Evolutionary conservation across 2,113 vertebrate genomes (phyloP).

Genomic region (Tupaia chinensis): DNA sequence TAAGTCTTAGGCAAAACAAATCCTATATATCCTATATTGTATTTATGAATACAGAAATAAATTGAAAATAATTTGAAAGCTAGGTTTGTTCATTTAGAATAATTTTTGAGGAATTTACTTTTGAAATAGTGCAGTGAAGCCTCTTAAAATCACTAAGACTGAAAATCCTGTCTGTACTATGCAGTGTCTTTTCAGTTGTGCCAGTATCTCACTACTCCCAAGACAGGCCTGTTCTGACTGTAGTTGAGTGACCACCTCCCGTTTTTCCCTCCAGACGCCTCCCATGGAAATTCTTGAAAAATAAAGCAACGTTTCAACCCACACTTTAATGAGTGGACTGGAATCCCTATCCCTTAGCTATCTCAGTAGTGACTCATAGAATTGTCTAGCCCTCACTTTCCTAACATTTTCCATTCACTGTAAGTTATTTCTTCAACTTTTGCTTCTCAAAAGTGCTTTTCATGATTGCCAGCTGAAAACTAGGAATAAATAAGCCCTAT

Average conservation of each 20-base stretch:
- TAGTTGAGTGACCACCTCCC: slow-evolving; percentile 72
- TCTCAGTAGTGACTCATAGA: slow-evolving; percentile 86
- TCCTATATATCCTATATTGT: background rate
- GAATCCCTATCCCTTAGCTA: slow-evolving; percentile 86
- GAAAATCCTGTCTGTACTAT: slow-evolving; percentile 32
- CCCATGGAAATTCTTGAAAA: slow-evolving; percentile 86
- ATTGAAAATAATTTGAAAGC: slow-evolving; percentile 36
- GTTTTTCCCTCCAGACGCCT: slow-evolving; percentile 81
- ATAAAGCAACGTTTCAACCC: slow-evolving; percentile 87
- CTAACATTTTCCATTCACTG: slow-evolving; percentile 83
- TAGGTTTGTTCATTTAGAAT: background rate
- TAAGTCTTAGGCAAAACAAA: slow-evolving; percentile 48
- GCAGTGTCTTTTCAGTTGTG: background rate
- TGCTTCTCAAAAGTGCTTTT: slow-evolving; percentile 71
- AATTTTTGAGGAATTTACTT: slow-evolving; percentile 35
- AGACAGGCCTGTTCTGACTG: slow-evolving; percentile 64
- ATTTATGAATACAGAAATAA: slow-evolving; percentile 41
- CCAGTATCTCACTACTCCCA: slow-evolving; percentile 65
- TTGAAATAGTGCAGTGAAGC: background rate
- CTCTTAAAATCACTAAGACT: slow-evolving; percentile 40
- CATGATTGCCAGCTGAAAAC: slow-evolving; percentile 64
- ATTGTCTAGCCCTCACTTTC: slow-evolving; percentile 83
- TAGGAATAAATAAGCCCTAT: slow-evolving; percentile 67
- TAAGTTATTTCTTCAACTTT: slow-evolving; percentile 74
- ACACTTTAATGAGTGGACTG: slow-evolving; percentile 80